phyloP scores from a whole-genome alignment of 2,797 vertebrate species.

The Syndactyla subalaris region DNA sequence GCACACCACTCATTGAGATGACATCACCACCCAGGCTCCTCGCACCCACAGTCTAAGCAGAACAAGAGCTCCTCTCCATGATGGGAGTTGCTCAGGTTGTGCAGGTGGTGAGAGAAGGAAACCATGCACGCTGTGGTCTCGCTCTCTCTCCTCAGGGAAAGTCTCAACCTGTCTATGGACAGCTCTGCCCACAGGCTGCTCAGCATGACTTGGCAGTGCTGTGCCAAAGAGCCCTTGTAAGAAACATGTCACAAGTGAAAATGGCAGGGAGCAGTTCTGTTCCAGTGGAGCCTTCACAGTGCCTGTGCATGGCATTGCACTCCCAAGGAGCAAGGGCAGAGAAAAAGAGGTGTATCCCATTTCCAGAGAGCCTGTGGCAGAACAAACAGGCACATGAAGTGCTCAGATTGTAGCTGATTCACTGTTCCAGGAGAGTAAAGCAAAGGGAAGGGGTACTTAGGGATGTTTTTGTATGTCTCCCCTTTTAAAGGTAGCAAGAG shows the following conservation, averaged over 20 bases:
- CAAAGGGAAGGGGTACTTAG: not conserved
- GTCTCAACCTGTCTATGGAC: not conserved
- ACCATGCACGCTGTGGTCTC: not conserved
- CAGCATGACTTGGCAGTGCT: accelerated
- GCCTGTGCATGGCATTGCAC: accelerated
- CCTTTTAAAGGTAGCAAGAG: not conserved
- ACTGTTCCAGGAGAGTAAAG: not conserved
- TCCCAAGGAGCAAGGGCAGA: not conserved
- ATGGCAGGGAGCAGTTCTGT: not conserved
- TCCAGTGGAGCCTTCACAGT: not conserved
- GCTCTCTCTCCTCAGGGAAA: not conserved
- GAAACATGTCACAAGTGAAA: not conserved
- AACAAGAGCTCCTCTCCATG: not conserved
- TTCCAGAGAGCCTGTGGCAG: not conserved
- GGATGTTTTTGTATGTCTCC: not conserved
- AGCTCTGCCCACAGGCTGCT: not conserved
- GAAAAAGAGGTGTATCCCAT: accelerated
- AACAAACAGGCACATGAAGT: accelerated
- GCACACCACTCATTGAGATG: not conserved
- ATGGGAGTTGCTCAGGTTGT: accelerated
- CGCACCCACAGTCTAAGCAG: accelerated
- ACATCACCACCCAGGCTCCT: not conserved
- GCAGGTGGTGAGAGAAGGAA: not conserved
- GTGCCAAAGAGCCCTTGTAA: not conserved
- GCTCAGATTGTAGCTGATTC: not conserved